Percentiles rank a stretch among this genome's conserved stretches.
Conservation (phyloP, 2,888 invertebrate species). For the Melieria picta region DNA sequence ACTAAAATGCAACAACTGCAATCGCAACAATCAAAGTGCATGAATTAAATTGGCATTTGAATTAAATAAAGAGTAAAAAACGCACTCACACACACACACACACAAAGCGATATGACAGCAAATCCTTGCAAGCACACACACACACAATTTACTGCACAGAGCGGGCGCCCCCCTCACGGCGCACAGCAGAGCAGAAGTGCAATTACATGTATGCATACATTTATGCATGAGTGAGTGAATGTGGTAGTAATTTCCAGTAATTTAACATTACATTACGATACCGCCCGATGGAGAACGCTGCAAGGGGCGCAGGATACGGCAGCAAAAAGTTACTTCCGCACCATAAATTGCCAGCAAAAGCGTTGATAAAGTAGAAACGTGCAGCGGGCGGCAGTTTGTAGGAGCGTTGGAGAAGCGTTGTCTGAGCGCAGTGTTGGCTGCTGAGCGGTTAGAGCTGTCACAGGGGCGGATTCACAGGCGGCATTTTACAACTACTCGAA, state of each 20-base stretch:
- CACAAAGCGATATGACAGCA: not conserved
- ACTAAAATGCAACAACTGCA: not conserved
- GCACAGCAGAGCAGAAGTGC: not conserved
- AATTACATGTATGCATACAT: conserved; percentile 20
- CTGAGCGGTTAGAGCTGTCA: too few relatives aligned
- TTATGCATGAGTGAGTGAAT: conserved; percentile 24
- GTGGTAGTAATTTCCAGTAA: conserved; percentile 47
- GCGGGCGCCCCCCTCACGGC: too few relatives aligned
- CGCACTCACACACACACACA: not conserved
- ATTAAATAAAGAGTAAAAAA: conserved; percentile 16
- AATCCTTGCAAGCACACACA: too few relatives aligned
- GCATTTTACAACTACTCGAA: too few relatives aligned
- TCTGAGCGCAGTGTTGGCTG: too few relatives aligned
- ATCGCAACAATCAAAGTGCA: conserved; percentile 23
- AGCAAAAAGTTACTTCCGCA: conserved; percentile 43
- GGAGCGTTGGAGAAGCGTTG: too few relatives aligned
- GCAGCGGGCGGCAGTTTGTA: not conserved
- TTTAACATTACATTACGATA: conserved; percentile 39
- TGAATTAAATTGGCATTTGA: conserved; percentile 31
- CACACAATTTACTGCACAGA: too few relatives aligned
- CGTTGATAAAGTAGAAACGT: not conserved
- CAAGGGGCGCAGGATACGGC: conserved; percentile 9
- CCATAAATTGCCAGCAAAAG: conserved; percentile 38
- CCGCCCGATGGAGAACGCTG: not conserved
- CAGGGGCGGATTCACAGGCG: too few relatives aligned